phyloP scores from a whole-genome alignment of 2,113 vertebrate genomes.

The Rousettus leschenaultii region DNA sequence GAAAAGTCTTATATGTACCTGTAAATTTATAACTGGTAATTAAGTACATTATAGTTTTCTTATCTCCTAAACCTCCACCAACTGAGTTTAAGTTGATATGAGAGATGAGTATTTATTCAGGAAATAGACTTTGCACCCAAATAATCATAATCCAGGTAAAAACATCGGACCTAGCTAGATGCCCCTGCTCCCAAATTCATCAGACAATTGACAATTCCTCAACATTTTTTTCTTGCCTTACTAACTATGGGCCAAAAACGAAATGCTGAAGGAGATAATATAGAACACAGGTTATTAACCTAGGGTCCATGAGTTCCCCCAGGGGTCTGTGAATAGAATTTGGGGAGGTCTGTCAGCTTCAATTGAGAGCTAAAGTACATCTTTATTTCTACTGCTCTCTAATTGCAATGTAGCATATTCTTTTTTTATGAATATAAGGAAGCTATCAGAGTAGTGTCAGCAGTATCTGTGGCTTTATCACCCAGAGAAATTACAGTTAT shows the following conservation, averaged over 20 bases:
- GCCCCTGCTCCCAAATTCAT: not conserved
- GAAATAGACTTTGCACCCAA: not conserved
- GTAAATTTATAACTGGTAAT: slow-evolving; percentile 58
- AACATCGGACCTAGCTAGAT: not conserved
- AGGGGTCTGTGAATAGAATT: not conserved
- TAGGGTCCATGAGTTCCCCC: fast-evolving
- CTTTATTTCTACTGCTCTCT: not conserved
- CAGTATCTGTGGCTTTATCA: not conserved
- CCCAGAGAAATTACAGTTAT: not conserved
- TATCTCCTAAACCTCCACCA: slow-evolving; percentile 1
- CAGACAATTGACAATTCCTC: not conserved
- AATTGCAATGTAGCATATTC: not conserved
- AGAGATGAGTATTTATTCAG: slow-evolving; percentile 39
- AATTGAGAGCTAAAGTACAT: not conserved
- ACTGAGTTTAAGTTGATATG: slow-evolving; percentile 29
- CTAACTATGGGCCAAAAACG: not conserved
- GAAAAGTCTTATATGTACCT: slow-evolving; percentile 35
- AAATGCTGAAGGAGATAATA: not conserved
- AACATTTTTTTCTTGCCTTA: not conserved
- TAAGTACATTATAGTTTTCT: slow-evolving; percentile 22
- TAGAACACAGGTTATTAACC: not conserved
- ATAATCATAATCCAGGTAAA: not conserved
- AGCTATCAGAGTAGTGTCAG: not conserved
- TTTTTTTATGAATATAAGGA: not conserved
- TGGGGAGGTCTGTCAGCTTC: not conserved